A percentile compares a stretch with the other conserved stretches of the same genome.
Evolutionary conservation across 2,888 invertebrate genomes (phyloP).

Genomic region (Lamproptera curius): DNA sequence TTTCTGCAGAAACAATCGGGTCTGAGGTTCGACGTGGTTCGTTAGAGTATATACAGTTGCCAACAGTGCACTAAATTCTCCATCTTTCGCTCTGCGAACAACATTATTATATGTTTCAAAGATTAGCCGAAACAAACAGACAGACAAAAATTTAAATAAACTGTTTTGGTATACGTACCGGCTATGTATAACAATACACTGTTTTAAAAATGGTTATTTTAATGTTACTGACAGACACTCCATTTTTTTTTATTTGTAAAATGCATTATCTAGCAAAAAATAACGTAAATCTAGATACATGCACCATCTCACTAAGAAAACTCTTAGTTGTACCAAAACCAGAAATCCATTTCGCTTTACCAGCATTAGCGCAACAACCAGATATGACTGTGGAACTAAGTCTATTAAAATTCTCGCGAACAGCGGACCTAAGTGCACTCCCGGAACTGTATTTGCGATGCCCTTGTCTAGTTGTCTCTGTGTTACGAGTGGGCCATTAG

Average conservation of each 20-base stretch:
- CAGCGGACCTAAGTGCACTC: slow-evolving; percentile 8
- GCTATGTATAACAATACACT: no score
- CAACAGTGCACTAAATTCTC: neutral
- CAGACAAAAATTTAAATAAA: no score
- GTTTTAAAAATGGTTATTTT: no score
- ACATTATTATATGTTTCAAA: no score
- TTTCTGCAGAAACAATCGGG: neutral
- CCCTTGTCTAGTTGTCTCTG: slow-evolving; percentile 11
- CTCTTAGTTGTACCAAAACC: no score
- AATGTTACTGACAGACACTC: no score
- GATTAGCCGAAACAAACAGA: no score
- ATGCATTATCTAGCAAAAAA: no score
- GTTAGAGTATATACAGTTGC: slow-evolving; percentile 1
- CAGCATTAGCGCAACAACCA: neutral
- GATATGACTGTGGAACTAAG: slow-evolving; percentile 10
- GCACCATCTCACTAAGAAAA: no score
- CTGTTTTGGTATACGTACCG: no score
- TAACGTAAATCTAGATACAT: no score
- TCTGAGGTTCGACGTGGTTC: neutral
- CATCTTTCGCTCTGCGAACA: neutral
- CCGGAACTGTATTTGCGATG: slow-evolving; percentile 8
- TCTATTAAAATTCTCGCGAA: slow-evolving; percentile 17
- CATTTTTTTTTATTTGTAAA: no score
- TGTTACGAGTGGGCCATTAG: slow-evolving; percentile 15
- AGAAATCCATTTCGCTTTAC: neutral